Evolutionary conservation across 2,113 vertebrate species (phyloP).

Genomic region (Guaruba guarouba): DNA sequence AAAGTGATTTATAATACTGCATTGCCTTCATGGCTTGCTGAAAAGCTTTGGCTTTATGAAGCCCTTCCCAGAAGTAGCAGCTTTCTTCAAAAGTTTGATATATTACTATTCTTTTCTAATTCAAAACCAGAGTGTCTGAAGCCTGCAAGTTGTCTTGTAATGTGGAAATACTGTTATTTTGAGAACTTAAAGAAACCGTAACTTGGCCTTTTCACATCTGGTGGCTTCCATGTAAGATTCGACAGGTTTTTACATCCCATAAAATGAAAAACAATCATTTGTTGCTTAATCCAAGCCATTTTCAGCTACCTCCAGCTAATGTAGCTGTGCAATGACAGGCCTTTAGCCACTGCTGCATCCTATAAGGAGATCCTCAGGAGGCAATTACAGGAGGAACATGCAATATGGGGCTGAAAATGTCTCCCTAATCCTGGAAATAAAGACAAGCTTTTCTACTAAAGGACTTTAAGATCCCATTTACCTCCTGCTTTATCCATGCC

Average conservation of each 20-base stretch:
- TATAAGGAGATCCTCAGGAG: neutral
- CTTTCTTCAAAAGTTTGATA: neutral
- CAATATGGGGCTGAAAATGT: neutral
- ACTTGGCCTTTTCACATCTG: neutral
- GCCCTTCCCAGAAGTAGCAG: neutral
- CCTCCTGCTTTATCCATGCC: neutral
- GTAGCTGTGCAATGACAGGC: neutral
- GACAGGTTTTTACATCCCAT: neutral
- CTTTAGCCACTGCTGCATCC: neutral
- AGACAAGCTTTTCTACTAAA: neutral
- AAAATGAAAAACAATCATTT: neutral
- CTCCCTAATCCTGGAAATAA: neutral
- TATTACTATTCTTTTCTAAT: neutral
- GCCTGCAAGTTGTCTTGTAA: neutral
- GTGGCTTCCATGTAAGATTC: neutral
- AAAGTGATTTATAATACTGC: slow-evolving; percentile 39
- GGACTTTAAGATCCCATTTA: neutral
- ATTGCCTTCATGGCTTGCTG: neutral
- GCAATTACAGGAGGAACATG: neutral
- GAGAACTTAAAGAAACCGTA: neutral
- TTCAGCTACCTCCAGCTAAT: neutral
- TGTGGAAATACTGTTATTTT: neutral
- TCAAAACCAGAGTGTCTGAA: neutral
- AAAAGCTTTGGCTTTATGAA: neutral
- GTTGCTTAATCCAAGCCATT: neutral